Base-by-base conservation (phyloP, 2,797 vertebrate species). In the Leptatherina wallacei region DNA sequence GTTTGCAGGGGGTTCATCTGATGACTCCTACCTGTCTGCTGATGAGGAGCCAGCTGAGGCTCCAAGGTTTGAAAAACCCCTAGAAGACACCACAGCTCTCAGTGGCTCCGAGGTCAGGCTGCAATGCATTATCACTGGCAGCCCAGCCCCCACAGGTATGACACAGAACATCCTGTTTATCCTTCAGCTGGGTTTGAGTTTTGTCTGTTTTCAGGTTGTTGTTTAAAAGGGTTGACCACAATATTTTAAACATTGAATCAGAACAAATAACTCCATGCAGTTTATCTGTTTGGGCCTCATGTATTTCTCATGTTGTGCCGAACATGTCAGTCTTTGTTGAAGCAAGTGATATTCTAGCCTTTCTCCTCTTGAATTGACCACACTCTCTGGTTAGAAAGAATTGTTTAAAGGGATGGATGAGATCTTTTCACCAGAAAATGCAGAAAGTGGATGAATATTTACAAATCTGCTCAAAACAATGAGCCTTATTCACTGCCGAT, bases 11-110 rank as follows among this genome's bases (percentile, higher is more conserved):
- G 94, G 94, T 81, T 96, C 95, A 2, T 96, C 96, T 0, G 96
- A 96, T 0, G 96, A 96, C 78, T 96, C 95, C 30, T 95, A 95
- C 0, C 94, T 95, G 77, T 98, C 96, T 0, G 95, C 95, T 12
- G 95, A 95, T 9, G 96, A 98, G 59, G 95, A 96, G 35, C 90
- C 93, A 0, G 81, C 92, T 7, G 95, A 95, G 85, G 91, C 88
- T 2, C 96, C 96, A 0, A 56, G 93, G 81, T 96, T 96, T 80
- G 93, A 96, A 91, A 95, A 93, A 69, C 94, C 94, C 30, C 90
- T 96, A 11, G 90, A 93, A 79, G 95, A 96, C 73, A 74, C 63
- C 3, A 79, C 78, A 0, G 94, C 89, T 14, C 83, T 78, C 0
- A 84, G 88, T 3, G 95, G 95, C 65, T 84, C 91, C 0, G 94